Percentiles rank a stretch among this genome's conserved stretches.
These are phyloP conservation scores for Venusia cambrica DNA, from an alignment of 2,888 invertebrate genomes.

Conservation along the genomic window DNA sequence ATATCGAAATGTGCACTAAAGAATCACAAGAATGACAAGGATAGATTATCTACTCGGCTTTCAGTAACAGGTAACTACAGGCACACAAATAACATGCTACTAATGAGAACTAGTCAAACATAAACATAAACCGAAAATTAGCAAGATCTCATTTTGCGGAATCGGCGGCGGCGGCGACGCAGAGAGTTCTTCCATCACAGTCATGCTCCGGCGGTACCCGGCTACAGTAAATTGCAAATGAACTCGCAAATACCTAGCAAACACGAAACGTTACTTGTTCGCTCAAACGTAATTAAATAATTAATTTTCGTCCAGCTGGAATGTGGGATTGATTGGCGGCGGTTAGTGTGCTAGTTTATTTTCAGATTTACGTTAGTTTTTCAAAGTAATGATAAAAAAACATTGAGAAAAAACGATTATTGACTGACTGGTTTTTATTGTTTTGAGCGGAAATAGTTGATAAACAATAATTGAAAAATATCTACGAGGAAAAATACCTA, in stretches of 20 bases:
- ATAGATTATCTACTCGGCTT: too few species aligned
- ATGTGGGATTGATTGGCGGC: constrained; percentile 2
- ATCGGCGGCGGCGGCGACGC: constrained; percentile 35
- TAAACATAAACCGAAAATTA: constrained; percentile 36
- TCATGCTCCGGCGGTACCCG: constrained; percentile 28
- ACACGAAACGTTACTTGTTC: too few species aligned
- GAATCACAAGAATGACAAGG: too few species aligned
- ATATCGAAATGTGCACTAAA: too few species aligned
- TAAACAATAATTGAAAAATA: too few species aligned
- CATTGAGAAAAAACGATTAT: too few species aligned
- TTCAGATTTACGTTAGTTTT: too few species aligned
- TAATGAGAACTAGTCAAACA: constrained; percentile 11
- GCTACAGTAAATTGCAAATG: constrained; percentile 32
- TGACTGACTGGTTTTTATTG: too few species aligned
- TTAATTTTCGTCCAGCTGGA: constrained; percentile 11
- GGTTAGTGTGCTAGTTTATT: too few species aligned
- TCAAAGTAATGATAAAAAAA: too few species aligned
- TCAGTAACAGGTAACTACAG: neutral
- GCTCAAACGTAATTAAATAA: constrained; percentile 16
- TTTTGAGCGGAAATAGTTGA: too few species aligned
- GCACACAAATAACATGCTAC: constrained; percentile 7
- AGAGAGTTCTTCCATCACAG: constrained; percentile 29
- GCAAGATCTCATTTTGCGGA: constrained; percentile 46
- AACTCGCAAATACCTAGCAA: constrained; percentile 31
- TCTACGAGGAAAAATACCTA: too few species aligned